These are phyloP conservation scores for Julus scandinavius DNA, from an alignment of 2,888 invertebrate genomes.

Conservation along the genomic window DNA sequence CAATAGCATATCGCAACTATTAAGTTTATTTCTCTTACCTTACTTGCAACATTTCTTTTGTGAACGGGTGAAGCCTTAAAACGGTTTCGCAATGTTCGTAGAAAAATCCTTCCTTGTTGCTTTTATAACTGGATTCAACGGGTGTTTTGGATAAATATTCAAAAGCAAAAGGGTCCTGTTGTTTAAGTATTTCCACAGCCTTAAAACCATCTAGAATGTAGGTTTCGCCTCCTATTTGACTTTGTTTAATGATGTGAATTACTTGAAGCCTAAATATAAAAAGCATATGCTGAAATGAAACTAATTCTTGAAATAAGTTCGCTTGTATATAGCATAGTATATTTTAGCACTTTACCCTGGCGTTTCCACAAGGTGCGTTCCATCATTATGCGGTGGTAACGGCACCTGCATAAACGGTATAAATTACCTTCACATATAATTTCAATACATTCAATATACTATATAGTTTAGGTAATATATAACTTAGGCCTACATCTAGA, in stretches of 20 bases:
- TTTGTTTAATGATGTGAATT: conserved; percentile 48
- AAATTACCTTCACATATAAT: too few relatives aligned
- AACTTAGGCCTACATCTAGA: conserved; percentile 67
- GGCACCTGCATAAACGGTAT: conserved; percentile 65
- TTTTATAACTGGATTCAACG: conserved; percentile 73
- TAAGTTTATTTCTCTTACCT: conserved; percentile 66
- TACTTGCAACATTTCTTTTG: conserved; percentile 72
- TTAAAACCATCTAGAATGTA: conserved; percentile 80
- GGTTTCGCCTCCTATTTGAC: conserved; percentile 74
- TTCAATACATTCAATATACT: too few relatives aligned
- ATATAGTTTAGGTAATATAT: too few relatives aligned
- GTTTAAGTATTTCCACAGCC: conserved; percentile 72
- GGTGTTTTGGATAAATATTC: conserved; percentile 71
- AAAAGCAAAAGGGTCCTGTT: conserved; percentile 71
- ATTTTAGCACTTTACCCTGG: conserved; percentile 74
- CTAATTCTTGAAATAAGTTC: not conserved
- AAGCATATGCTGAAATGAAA: not conserved
- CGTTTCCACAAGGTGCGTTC: conserved; percentile 80
- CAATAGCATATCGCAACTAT: not conserved
- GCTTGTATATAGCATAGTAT: too few relatives aligned
- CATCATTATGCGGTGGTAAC: conserved; percentile 80
- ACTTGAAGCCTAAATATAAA: not conserved
- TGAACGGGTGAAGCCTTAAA: conserved; percentile 71
- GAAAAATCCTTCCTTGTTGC: conserved; percentile 72
- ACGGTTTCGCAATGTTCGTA: conserved; percentile 72